Evolutionary conservation across 2,113 vertebrate genomes (phyloP).

Genomic region (Daubentonia madagascariensis): DNA sequence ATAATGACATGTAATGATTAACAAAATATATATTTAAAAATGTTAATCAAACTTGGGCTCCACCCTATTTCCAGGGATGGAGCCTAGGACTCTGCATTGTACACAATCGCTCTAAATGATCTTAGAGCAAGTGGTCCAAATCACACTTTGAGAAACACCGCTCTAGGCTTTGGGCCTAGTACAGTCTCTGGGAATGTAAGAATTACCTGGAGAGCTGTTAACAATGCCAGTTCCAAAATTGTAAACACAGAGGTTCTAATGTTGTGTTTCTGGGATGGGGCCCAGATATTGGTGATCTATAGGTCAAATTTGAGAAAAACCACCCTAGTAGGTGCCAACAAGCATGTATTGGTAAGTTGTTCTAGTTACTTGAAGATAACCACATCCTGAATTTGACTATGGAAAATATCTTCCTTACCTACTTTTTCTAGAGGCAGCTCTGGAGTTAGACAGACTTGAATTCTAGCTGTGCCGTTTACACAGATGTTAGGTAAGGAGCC

Average conservation of each 20-base stretch:
- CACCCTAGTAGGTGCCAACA: not conserved
- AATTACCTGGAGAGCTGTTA: not conserved
- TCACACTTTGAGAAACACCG: not conserved
- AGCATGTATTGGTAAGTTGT: not conserved
- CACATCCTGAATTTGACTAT: not conserved
- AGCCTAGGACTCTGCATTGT: not conserved
- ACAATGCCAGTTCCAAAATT: not conserved
- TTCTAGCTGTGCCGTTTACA: not conserved
- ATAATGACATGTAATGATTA: not conserved
- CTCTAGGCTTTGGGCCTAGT: not conserved
- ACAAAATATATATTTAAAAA: not conserved
- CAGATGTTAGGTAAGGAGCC: not conserved
- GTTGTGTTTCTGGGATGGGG: not conserved
- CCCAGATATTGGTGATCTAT: not conserved
- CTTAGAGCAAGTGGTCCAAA: not conserved
- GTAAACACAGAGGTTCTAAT: not conserved
- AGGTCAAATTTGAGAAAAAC: not conserved
- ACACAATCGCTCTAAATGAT: not conserved
- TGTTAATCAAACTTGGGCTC: not conserved
- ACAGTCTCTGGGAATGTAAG: not conserved
- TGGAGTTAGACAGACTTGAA: not conserved
- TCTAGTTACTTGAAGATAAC: not conserved
- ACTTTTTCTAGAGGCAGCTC: not conserved
- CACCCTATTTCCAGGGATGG: not conserved
- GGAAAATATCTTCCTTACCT: not conserved